These are phyloP conservation scores for Sula dactylatra DNA, from an alignment of 2,113 vertebrate species.

Conservation along the genomic window DNA sequence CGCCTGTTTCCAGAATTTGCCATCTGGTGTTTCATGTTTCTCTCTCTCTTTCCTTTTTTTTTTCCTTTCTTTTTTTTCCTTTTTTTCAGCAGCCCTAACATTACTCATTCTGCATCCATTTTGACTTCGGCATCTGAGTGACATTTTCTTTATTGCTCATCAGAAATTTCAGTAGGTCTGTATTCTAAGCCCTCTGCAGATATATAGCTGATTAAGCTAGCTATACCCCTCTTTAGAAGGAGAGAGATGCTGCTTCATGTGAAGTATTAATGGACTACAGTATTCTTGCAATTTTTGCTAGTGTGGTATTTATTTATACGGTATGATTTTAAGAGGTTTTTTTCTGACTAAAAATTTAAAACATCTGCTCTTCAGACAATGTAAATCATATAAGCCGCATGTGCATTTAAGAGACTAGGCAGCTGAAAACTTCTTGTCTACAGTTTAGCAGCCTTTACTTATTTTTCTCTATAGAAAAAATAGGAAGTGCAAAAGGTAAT, in stretches of 20 bases:
- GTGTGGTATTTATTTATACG: not conserved
- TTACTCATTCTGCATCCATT: slow-evolving; percentile 58
- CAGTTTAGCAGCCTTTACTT: not conserved
- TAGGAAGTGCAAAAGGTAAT: not conserved
- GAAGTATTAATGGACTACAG: not conserved
- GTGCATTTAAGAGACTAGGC: not conserved
- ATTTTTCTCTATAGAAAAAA: not conserved
- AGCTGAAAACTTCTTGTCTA: not conserved
- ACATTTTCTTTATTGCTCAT: slow-evolving; percentile 33
- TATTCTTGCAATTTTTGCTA: not conserved
- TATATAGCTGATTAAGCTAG: not conserved
- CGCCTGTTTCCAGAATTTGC: slow-evolving; percentile 55
- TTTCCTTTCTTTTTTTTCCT: not conserved
- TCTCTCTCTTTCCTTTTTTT: not conserved
- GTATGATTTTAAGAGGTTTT: not conserved
- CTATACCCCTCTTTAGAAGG: not conserved
- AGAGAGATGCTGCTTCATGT: not conserved
- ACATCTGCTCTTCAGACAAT: not conserved
- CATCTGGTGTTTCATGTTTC: slow-evolving; percentile 66
- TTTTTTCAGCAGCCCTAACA: not conserved
- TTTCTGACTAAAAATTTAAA: not conserved
- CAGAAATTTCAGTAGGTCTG: not conserved
- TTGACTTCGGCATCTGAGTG: slow-evolving; percentile 45
- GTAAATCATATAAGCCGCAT: not conserved
- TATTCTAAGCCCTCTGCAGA: not conserved